Conservation (phyloP, 2,797 vertebrate genomes). For the Sternarchorhynchus goeldii region DNA sequence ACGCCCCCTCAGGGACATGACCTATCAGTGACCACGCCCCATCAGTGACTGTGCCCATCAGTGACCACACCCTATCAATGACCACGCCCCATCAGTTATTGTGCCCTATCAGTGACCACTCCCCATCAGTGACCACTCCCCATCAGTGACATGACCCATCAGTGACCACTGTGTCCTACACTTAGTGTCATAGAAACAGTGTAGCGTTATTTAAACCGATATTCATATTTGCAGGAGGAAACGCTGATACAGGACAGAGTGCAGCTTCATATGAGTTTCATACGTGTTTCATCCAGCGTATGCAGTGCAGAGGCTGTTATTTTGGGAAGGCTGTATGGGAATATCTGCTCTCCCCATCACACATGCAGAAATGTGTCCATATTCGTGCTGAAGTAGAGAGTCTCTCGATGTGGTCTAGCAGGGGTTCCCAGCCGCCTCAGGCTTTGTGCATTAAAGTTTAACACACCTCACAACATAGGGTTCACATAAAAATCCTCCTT, state of each 20-base stretch:
- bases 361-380: conserved; percentile 12
- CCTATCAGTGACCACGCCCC: too few relatives aligned
- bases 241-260: conserved; percentile 24
- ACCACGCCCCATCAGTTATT: too few relatives aligned
- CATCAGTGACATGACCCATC: too few relatives aligned
- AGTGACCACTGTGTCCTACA: too few relatives aligned
- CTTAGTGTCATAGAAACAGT: neutral
- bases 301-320: conserved; percentile 51
- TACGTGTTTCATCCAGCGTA: conserved; percentile 40
- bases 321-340: conserved; percentile 47
- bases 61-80: too few relatives aligned
- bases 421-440: conserved; percentile 65
- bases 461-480: conserved; percentile 45
- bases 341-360: conserved; percentile 44
- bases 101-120: too few relatives aligned
- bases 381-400: conserved; percentile 64
- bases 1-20: too few relatives aligned
- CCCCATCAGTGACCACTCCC: too few relatives aligned
- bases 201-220: conserved; percentile 8
- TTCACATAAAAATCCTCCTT: conserved; percentile 7
- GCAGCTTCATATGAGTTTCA: conserved; percentile 29
- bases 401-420: conserved; percentile 65
- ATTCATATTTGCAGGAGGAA: conserved; percentile 40
- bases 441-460: conserved; percentile 68
- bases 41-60: too few relatives aligned